Conservation (phyloP, 2,888 invertebrate genomes). For the Lamellibrachia columna region DNA sequence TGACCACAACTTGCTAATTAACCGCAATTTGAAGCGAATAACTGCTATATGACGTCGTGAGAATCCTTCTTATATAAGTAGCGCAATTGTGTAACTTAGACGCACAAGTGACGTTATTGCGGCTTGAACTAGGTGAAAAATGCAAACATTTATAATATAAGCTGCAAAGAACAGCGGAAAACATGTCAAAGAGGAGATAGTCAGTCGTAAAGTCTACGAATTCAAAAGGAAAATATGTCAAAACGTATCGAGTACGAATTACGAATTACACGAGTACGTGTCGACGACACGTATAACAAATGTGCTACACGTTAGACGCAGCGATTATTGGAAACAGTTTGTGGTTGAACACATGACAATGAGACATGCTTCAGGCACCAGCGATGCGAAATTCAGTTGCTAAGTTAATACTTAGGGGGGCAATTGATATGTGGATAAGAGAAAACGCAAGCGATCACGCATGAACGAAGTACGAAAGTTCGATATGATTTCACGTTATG, state of each 20-base stretch:
- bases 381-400: background rate
- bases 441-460: background rate
- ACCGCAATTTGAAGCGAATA: background rate
- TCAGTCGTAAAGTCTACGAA: background rate
- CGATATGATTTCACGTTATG: background rate
- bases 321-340: background rate
- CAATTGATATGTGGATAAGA: background rate
- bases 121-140: background rate
- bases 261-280: background rate
- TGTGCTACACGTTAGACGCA: background rate
- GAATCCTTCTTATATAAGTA: background rate
- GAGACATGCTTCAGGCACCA: background rate
- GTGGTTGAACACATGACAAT: background rate
- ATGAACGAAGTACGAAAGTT: conserved; percentile 11
- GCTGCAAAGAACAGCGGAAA: background rate
- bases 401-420: background rate
- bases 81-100: background rate
- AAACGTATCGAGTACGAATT: background rate
- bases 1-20: background rate
- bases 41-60: background rate
- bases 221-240: background rate
- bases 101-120: background rate
- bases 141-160: background rate
- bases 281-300: background rate
- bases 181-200: background rate